Conservation (phyloP, 30 jellyfish, hydroid and myxozoan genomes). For the Hydractinia echinata region DNA sequence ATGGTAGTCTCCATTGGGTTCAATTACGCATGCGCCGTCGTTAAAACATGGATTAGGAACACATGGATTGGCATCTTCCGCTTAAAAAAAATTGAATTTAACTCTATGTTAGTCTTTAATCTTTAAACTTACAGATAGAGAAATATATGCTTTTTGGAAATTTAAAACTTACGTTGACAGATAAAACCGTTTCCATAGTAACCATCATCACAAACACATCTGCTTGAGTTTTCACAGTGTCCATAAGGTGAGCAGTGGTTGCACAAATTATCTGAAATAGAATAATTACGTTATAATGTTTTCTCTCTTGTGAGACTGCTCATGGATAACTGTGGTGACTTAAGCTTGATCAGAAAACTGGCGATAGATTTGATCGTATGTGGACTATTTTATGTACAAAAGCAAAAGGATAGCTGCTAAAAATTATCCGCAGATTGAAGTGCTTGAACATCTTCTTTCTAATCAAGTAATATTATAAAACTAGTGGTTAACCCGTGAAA, state of each 20-base stretch:
- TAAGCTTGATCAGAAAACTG: no score
- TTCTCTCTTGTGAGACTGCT: no score
- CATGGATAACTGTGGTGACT: no score
- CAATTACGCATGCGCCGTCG: conserved; percentile 53
- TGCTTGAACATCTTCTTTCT: no score
- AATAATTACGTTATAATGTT: neutral
- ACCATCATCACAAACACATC: conserved; percentile 93
- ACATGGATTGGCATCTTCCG: conserved; percentile 66
- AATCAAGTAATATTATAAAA: no score
- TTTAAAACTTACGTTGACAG: conserved; percentile 65
- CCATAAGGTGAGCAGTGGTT: conserved; percentile 71
- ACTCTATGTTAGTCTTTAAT: neutral
- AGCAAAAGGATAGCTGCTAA: no score
- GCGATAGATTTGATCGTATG: no score
- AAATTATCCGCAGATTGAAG: no score
- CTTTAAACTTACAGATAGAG: neutral
- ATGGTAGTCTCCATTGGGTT: conserved; percentile 53
- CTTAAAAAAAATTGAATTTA: conserved; percentile 1
- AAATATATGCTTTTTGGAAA: neutral
- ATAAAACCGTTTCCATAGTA: conserved; percentile 75
- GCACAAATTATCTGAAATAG: conserved; percentile 55
- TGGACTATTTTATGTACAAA: no score
- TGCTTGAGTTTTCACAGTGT: conserved; percentile 62
- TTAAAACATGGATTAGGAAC: conserved; percentile 63
- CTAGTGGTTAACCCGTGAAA: no score